Evolutionary conservation across 1,140 invertebrate genomes (phyloP), one percentile per base, ranked within the genome.

Genomic region (Dendroctonus ponderosae): DNA sequence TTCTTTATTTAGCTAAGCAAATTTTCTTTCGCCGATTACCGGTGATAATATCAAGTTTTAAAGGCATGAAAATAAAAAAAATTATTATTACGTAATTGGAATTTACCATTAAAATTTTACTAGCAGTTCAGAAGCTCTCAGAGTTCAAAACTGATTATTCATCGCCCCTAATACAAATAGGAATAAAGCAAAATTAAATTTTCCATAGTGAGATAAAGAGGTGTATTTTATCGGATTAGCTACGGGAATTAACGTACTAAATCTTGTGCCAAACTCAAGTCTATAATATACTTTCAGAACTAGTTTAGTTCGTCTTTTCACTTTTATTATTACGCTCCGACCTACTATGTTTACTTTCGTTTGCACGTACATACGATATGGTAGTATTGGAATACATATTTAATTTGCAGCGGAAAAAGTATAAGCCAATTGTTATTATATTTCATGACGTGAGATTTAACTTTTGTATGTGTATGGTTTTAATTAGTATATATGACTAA

Each of bases 241-340:
- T 11, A 46, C 3, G 43, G 12, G 12, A 11, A 46, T 11, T 12
- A 46, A 46, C 4, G 12, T 46, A 53, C n/a, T 53, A 26, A 53
- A 53, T 53, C 7, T 12, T 53, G 7, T 38, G 4, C 7, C 37
- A 39, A 38, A 53, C 38, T 38, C 6, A 3, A 53, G 26, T 26
- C 9, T 39, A 53, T 26, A 53, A 53, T 38, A 53, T 53, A 53
- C 52, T 53, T 53, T 53, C 52, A 37, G 52, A 53, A 38, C 52
- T 53, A 26, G 38, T 53, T 26, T 53, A 8, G 37, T 26, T 53
- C 52, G 38, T 53, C 38, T 53, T 53, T 53, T 53, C 52, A 53
- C 52, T 53, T 53, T 53, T 53, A 53, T 14, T 53, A 53, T 53
- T 53, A 53, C 52, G 38, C 12, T 7, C 7, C 9, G 26, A 53